phyloP scores from a whole-genome alignment of 2,888 invertebrate species.

The Rapana venosa region DNA sequence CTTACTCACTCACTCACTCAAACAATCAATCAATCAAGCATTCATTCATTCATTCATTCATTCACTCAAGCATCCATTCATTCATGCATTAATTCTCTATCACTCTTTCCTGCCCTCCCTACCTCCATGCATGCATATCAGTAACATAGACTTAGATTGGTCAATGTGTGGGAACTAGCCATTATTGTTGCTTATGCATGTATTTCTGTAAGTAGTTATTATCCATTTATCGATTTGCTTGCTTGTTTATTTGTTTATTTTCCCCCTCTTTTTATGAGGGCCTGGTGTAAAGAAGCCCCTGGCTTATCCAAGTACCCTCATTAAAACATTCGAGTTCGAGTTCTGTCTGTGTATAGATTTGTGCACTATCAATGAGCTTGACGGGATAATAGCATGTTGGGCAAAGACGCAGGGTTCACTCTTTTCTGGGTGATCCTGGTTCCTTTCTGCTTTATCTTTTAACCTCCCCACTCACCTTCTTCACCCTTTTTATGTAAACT shows the following conservation, averaged over 20 bases:
- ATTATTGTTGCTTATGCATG: no score
- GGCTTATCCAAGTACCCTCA: no score
- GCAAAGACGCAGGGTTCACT: not conserved
- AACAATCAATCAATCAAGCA: not conserved
- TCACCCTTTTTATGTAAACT: no score
- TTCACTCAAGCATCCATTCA: not conserved
- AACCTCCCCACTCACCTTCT: no score
- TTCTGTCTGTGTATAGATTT: not conserved
- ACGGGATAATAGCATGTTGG: not conserved
- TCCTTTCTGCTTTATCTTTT: not conserved
- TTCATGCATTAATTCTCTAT: not conserved
- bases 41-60: not conserved
- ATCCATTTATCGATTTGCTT: no score
- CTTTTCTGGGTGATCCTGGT: not conserved
- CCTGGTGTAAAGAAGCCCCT: no score
- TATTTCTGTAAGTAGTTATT: no score
- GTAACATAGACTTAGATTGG: no score
- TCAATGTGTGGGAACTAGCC: no score
- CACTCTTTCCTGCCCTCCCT: not conserved
- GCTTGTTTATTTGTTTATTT: no score
- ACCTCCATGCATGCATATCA: not conserved
- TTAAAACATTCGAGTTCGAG: not conserved
- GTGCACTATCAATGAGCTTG: not conserved
- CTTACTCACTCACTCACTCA: not conserved
- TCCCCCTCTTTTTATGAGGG: no score